A percentile compares a stretch with the other conserved stretches of the same genome.
phyloP scores from a whole-genome alignment of 2,888 invertebrate species.

The Dasypogon diadema region DNA sequence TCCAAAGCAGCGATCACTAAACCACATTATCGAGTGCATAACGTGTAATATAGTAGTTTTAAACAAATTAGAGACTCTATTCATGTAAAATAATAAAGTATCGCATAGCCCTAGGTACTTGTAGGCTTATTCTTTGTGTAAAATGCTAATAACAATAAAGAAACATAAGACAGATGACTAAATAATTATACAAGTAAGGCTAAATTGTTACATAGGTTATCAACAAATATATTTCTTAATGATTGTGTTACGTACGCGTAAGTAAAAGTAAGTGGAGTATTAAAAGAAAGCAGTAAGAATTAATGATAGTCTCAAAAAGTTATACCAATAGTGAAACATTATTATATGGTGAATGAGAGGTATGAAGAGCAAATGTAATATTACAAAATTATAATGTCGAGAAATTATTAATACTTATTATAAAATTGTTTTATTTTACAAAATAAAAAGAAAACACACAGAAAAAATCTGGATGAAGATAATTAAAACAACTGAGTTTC shows the following conservation, averaged over 20 bases:
- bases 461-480: constrained; percentile 8
- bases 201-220: constrained; percentile 26
- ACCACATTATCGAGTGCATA: neutral
- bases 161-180: neutral
- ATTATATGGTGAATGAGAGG: constrained; percentile 24
- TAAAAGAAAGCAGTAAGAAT: neutral
- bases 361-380: constrained; percentile 1
- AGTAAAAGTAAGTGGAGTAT: neutral
- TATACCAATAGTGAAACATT: constrained; percentile 11
- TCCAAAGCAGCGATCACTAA: neutral
- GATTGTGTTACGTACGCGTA: constrained; percentile 26
- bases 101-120: neutral
- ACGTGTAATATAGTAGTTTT: constrained; percentile 3
- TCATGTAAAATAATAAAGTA: constrained; percentile 4
- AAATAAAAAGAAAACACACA: constrained; percentile 14
- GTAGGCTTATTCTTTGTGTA: constrained; percentile 19
- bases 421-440: constrained; percentile 23
- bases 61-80: neutral
- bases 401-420: constrained; percentile 7
- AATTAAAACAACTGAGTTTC: neutral
- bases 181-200: constrained; percentile 11
- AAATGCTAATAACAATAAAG: neutral
- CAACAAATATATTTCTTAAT: constrained; percentile 29
- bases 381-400: constrained; percentile 12
- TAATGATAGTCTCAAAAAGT: constrained; percentile 19